A percentile compares a stretch with the other conserved stretches of the same genome.
Evolutionary conservation across 2,113 vertebrate species (phyloP).

Genomic region (Perca schrenkii): DNA sequence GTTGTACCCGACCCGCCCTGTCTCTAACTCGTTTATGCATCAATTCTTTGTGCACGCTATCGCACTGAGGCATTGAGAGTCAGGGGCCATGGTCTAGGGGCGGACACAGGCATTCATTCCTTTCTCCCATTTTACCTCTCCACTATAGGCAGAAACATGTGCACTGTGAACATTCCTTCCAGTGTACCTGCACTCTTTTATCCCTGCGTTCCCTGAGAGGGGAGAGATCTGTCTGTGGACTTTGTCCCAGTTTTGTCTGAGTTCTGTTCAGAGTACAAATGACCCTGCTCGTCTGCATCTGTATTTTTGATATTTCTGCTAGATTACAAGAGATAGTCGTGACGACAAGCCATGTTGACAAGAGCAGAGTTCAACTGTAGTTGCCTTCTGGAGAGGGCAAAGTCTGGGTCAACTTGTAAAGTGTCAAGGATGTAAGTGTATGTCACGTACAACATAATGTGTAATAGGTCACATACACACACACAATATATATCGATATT

Average conservation of each 20-base stretch:
- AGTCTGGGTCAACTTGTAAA: neutral
- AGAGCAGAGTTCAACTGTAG: neutral
- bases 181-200: constrained; percentile 39
- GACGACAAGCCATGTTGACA: constrained; percentile 1
- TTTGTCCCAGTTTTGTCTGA: constrained; percentile 3
- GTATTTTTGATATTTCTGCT: neutral
- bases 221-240: constrained; percentile 21
- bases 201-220: constrained; percentile 1
- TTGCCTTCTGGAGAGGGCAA: neutral
- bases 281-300: constrained; percentile 7
- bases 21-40: constrained; percentile 60
- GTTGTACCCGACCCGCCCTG: constrained; percentile 54
- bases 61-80: constrained; percentile 37
- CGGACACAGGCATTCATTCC: constrained; percentile 28
- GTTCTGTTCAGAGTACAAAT: constrained; percentile 4
- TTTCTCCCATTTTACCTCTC: constrained; percentile 34
- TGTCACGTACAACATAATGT: neutral
- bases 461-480: neutral
- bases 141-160: constrained; percentile 41
- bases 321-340: constrained; percentile 38
- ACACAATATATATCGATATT: neutral
- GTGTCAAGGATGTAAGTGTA: neutral
- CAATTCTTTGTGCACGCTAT: constrained; percentile 66
- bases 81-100: constrained; percentile 36
- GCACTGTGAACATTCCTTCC: constrained; percentile 44